A percentile compares a stretch with the other conserved stretches of the same genome.
Conservation (phyloP, 2,888 invertebrate genomes). For the Tachina fera region DNA sequence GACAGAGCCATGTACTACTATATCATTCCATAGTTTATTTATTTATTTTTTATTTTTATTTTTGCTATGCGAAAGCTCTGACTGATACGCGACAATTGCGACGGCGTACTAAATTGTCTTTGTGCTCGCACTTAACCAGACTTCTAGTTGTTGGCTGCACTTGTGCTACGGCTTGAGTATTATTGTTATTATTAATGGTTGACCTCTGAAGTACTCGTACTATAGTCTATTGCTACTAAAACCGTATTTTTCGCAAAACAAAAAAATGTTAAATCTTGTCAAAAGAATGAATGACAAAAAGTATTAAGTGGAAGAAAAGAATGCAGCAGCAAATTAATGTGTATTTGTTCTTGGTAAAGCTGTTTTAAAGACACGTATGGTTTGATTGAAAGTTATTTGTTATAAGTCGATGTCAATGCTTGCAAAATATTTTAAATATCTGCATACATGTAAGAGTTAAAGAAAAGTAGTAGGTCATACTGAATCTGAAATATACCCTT, state of each 20-base stretch:
- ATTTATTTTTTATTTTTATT: conserved; percentile 5
- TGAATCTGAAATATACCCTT: too few relatives aligned
- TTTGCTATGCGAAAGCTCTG: conserved; percentile 30
- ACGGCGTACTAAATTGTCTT: conserved; percentile 61
- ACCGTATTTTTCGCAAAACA: conserved; percentile 6
- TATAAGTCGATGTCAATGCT: conserved; percentile 13
- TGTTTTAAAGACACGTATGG: conserved; percentile 54
- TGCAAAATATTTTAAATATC: background rate
- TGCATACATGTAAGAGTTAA: background rate
- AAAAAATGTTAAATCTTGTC: conserved; percentile 38
- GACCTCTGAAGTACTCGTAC: conserved; percentile 65
- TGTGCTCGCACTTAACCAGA: conserved; percentile 32
- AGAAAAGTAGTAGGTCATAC: too few relatives aligned
- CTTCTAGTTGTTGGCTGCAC: conserved; percentile 32
- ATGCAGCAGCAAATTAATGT: conserved; percentile 17
- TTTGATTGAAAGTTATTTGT: conserved; percentile 25
- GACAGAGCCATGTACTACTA: conserved; percentile 20
- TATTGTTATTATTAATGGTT: conserved; percentile 64
- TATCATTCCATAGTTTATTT: background rate
- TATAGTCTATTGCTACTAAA: conserved; percentile 39
- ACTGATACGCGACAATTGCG: conserved; percentile 67
- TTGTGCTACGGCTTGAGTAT: conserved; percentile 34
- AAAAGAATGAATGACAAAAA: conserved; percentile 49
- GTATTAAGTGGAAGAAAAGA: conserved; percentile 4
- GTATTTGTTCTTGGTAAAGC: conserved; percentile 50